Evolutionary conservation across 2,797 vertebrate species (phyloP), one percentile per base, ranked within the genome.

Genomic region (Microchirus variegatus): DNA sequence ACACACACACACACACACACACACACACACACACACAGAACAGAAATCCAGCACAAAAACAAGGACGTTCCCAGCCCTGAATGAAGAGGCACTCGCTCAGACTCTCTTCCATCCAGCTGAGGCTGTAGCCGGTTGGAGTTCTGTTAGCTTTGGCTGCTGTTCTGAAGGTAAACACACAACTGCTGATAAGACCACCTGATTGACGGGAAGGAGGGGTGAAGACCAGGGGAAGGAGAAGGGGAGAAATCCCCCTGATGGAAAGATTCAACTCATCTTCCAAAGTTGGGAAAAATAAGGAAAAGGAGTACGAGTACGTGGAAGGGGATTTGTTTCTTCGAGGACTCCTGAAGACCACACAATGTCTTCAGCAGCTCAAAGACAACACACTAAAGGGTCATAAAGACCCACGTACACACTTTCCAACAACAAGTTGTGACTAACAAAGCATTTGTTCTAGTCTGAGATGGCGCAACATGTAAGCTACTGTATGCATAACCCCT

Each of bases 101-200:
- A 7, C 35, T 36, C 35, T 36, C 48, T 22, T 53, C 15, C 47
- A 50, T 55, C 70, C 56, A 62, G 49, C 61, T 35, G 52, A 56
- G 42, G 40, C 31, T 44, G 16, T 10, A 19, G 18, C 66, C 67
- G 49, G 68, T 73, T 10, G 46, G 3, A 16, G 75, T 62, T 48
- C 56, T 80, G 44, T 82, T 73, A 70, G 70, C 67, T 63, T 84
- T 82, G 78, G 82, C 83, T 67, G 59, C 77, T 17, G 67, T 49
- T 80, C 56, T 31, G 1, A 70, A 83, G 55, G 63, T 78, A 82
- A 87, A 87, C 67, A 85, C 58, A 42, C 43, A 22, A 18, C 56
- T 38, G 63, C 67, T 81, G 83, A 84, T 82, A 79, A 77, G 75
- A 66, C 53, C 9, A 22, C 41, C 64, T 52, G 71, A 79, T 68